Base-by-base conservation (phyloP, 2,888 invertebrate species). In the Litoditis marina region DNA sequence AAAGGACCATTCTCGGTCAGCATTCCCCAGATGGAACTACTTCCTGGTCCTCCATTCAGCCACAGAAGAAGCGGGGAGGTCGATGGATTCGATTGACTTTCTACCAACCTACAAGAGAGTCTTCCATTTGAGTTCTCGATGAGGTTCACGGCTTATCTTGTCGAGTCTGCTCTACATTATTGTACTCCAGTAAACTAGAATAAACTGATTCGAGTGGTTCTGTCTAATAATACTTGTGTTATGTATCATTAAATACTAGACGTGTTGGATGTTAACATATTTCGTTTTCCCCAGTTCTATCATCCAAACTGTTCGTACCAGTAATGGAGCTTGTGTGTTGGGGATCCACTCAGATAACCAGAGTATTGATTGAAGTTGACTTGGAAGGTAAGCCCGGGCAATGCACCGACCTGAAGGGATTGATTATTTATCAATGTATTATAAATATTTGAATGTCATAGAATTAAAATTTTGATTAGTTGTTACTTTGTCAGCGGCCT, bases 1-100 rank as follows among this genome's bases (percentile, higher is more conserved):
- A 83, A 85, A 19, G 85, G 85, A 16, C 85, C 85, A 71, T 84
- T 80, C 66, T 85, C 85, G 8, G 82, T 79, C 7, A 85, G 73
- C 27, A 85, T 74, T 22, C 85, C 85, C 64, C 60, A 65, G 1
- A 73, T 28, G 11, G 69, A 69, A 1, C 68, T 68, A 34, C 62
- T 62, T 44, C 72, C 72, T 16, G 72, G 72, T 28, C 72, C 85
- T 8, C 74, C 74, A 55, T 75, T 75, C 4, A 75, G 49, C 74
- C 74, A 75, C 0, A 75, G 54, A n/a, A 75, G 53, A 2, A 73
- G 57, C 32, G 74, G 74, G 25, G 58, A 68, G 19, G 55, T 61
- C 0, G 49, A 8, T 7, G 73, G 69, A 46, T 68, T 53, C n/a
- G 47, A 51, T 39, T 73, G 70, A 8, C 66, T 60, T 46, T 75